A percentile compares a stretch with the other conserved stretches of the same genome.
These are phyloP conservation scores for Sebastes jordani DNA, from an alignment of 2,797 vertebrate species.

Conservation along the genomic window DNA sequence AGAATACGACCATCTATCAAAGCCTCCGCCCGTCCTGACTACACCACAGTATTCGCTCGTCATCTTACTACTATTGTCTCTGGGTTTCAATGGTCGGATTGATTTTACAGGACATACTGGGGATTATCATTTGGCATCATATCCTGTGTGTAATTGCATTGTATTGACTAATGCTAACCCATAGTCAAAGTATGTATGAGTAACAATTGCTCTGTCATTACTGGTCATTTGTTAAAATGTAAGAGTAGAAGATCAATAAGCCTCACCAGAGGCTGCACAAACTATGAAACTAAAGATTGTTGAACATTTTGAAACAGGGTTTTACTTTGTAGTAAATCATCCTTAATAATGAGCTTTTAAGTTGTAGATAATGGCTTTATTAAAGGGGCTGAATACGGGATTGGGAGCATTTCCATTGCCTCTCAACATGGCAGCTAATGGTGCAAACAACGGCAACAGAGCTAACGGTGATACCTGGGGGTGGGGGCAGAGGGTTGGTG, in stretches of 20 bases:
- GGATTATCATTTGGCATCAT: slow-evolving; percentile 63
- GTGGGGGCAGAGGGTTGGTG: too few relatives aligned
- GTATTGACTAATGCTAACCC: slow-evolving; percentile 54
- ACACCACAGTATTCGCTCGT: slow-evolving; percentile 54
- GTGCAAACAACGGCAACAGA: too few relatives aligned
- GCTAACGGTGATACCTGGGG: too few relatives aligned
- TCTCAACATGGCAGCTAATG: too few relatives aligned
- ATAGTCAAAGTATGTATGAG: slow-evolving; percentile 29
- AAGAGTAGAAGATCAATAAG: slow-evolving; percentile 19
- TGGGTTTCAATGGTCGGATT: slow-evolving; percentile 66
- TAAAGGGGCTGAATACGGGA: not conserved
- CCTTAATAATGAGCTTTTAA: not conserved
- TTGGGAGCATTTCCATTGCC: too few relatives aligned
- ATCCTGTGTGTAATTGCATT: slow-evolving; percentile 62
- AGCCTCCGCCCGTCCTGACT: slow-evolving; percentile 50
- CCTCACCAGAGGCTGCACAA: slow-evolving; percentile 1
- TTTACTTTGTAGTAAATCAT: not conserved
- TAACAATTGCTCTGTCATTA: slow-evolving; percentile 19
- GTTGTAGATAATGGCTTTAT: not conserved
- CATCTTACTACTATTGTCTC: slow-evolving; percentile 61
- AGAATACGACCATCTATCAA: slow-evolving; percentile 80
- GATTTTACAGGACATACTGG: slow-evolving; percentile 70
- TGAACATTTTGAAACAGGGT: not conserved
- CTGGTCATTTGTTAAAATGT: slow-evolving; percentile 14
- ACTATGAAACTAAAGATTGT: not conserved